Base-by-base conservation (phyloP, 2,888 invertebrate species). In the Tanypteryx hageni region DNA sequence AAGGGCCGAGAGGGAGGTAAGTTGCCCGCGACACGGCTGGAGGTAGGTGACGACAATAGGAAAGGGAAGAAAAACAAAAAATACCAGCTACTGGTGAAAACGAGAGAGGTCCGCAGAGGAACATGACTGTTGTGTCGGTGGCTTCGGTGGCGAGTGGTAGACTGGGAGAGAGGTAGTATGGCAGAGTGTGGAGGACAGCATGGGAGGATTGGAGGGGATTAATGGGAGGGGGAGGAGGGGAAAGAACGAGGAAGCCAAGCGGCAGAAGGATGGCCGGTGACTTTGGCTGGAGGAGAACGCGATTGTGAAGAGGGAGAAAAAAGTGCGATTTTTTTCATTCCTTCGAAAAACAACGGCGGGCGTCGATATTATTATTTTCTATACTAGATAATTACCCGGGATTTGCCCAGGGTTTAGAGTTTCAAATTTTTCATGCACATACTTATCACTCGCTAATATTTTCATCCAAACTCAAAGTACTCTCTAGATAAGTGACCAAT, bases 131-230 rank as follows among this genome's bases (percentile, higher is more conserved):
- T 76, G 22, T 76, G 76, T 76, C 27, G 76, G 76, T 76, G 76
- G 76, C 76, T 76, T 22, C 22, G 76, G 22, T 27, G 76, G 76
- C 76, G n/a, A 68, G 68, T 68, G 76, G 76, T 76, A 27, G 27
- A 76, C 22, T 22, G 22, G 10, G 68, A 44, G 44, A 44, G 44
- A 44, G 22, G 7, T n/a, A n/a, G 68, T 22, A 27, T 27, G 27
- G 76, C 22, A 22, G 76, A n/a, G 76, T 76, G 11, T 76, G 9
- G 76, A 76, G 76, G 76, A 76, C 76, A 76, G 76, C n/a, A 76
- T 76, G 76, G 22, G 76, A 22, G 76, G 22, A 22, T n/a, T 76
- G 11, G 76, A 76, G 76, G 76, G 76, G 22, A 22, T 27, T 13
- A 27, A 7, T 14, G 76, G 76, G 76, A 13, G 76, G 76, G 16